Percentiles rank a stretch among this genome's conserved stretches.
phyloP scores from a whole-genome alignment of 2,797 vertebrate genomes.

The Uromys caudimaculatus region DNA sequence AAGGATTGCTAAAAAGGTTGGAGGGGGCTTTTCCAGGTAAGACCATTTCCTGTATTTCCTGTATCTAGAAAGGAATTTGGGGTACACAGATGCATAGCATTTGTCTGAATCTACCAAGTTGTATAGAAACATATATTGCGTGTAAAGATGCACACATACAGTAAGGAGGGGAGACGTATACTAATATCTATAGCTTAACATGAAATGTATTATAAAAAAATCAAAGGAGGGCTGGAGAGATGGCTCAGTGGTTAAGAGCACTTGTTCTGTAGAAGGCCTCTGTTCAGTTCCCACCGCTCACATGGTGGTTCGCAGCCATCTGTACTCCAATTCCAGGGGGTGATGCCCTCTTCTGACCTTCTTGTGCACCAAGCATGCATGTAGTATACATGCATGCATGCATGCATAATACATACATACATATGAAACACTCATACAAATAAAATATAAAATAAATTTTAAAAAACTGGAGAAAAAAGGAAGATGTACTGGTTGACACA shows the following conservation, averaged over 20 bases:
- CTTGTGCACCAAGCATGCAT: neutral
- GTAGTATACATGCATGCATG: neutral
- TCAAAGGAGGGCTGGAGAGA: neutral
- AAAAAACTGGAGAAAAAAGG: neutral
- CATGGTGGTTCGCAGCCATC: neutral
- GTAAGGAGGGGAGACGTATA: neutral
- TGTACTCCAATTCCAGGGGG: neutral
- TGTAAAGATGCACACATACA: neutral
- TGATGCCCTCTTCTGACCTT: neutral
- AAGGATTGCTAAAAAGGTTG: neutral
- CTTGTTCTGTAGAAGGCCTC: neutral
- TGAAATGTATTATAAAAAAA: neutral
- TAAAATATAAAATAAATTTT: neutral
- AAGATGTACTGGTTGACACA: neutral
- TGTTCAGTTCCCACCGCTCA: neutral
- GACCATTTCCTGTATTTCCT: neutral
- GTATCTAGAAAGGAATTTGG: neutral
- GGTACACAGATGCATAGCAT: neutral
- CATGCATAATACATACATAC: neutral
- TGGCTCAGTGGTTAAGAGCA: neutral
- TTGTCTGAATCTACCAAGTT: conserved; percentile 31
- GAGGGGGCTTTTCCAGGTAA: neutral
- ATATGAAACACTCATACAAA: neutral
- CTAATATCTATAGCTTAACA: neutral
- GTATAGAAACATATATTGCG: neutral